Evolutionary conservation across 2,888 invertebrate genomes (phyloP).

Genomic region (Tinea semifulvella): DNA sequence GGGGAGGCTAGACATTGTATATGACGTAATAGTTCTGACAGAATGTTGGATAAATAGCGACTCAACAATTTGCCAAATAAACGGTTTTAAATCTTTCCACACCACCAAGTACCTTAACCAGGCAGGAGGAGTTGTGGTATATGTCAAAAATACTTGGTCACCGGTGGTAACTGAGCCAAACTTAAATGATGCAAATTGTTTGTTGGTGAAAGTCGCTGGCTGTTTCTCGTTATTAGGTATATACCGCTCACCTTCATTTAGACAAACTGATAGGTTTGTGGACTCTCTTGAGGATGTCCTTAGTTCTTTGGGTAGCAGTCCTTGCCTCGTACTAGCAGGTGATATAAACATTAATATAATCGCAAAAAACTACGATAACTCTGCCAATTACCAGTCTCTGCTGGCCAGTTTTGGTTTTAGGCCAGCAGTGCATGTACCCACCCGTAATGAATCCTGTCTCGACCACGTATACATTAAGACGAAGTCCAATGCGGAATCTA

Average conservation of each 20-base stretch:
- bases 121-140: constrained; percentile 18
- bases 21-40: too few species aligned
- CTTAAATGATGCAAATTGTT: constrained; percentile 17
- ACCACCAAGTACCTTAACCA: constrained; percentile 17
- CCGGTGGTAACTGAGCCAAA: constrained; percentile 16
- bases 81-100: too few species aligned
- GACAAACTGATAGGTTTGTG: constrained; percentile 13
- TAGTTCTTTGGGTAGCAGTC: background rate
- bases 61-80: too few species aligned
- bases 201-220: constrained; percentile 1
- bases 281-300: constrained; percentile 12
- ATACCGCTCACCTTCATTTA: constrained; percentile 20
- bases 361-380: background rate
- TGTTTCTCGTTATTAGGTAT: constrained; percentile 10
- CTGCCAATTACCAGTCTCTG: constrained; percentile 15
- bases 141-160: constrained; percentile 15
- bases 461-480: constrained; percentile 18
- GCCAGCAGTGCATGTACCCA: constrained; percentile 17
- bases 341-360: constrained; percentile 20
- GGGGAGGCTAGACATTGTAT: too few species aligned
- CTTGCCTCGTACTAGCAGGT: constrained; percentile 16
- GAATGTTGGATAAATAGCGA: too few species aligned
- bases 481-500: background rate
- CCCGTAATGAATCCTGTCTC: constrained; percentile 16
- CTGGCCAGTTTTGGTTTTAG: constrained; percentile 16